A percentile compares a stretch with the other conserved stretches of the same genome.
Evolutionary conservation across 2,113 vertebrate genomes (phyloP).

Genomic region (Beaufortia kweichowensis): DNA sequence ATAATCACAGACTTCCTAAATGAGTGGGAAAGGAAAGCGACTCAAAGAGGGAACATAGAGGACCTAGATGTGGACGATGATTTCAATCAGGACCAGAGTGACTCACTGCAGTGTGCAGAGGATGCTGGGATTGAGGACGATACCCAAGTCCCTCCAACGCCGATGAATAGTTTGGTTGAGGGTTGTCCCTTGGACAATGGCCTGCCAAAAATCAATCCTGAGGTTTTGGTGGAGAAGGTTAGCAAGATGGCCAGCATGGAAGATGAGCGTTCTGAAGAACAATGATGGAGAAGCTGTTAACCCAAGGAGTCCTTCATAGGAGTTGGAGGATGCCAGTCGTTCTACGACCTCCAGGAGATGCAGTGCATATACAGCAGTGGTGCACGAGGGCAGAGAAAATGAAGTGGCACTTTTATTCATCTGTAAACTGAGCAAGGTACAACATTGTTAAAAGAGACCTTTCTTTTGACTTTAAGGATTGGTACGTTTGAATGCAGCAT

Average conservation of each 20-base stretch:
- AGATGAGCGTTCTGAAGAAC: constrained; percentile 30
- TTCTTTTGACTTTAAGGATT: neutral
- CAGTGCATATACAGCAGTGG: constrained; percentile 10
- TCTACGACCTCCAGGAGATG: constrained; percentile 4
- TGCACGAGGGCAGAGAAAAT: constrained; percentile 3
- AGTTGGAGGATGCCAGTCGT: constrained; percentile 10
- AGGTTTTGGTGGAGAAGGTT: constrained; percentile 83
- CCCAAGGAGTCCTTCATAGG: neutral
- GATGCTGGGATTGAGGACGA: constrained; percentile 71
- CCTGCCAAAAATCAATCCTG: constrained; percentile 78
- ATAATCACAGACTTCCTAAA: constrained; percentile 79
- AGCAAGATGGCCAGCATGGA: constrained; percentile 66
- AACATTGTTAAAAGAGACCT: constrained; percentile 10
- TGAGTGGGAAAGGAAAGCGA: constrained; percentile 52
- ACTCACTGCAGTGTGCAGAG: constrained; percentile 49
- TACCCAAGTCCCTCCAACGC: constrained; percentile 79
- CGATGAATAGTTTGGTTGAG: constrained; percentile 96
- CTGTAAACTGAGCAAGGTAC: constrained; percentile 26
- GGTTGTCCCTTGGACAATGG: constrained; percentile 87
- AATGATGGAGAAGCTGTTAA: constrained; percentile 31
- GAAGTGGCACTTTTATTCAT: neutral
- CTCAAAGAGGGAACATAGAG: constrained; percentile 34
- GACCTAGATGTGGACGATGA: constrained; percentile 55
- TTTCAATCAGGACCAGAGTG: constrained; percentile 28
- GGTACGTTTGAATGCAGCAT: constrained; percentile 9